Conservation (phyloP, 2,797 vertebrate genomes). For the Lepus oiostolus region DNA sequence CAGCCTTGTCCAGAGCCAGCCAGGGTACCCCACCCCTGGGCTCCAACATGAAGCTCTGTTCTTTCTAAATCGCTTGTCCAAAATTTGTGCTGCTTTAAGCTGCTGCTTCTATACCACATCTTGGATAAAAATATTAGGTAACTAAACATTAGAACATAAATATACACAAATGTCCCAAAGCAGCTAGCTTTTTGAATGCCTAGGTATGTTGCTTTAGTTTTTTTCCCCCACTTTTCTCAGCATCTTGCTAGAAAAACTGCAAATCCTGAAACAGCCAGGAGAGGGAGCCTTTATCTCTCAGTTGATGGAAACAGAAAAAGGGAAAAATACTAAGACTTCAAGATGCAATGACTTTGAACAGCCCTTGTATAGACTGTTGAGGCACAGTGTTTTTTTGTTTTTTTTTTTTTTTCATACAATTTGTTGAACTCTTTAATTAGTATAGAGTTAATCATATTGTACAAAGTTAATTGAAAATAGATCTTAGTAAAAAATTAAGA, state of each 20-base stretch:
- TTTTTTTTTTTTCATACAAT: too few relatives aligned
- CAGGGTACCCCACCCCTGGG: too few relatives aligned
- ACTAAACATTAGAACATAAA: conserved; percentile 12
- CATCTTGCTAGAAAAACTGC: neutral
- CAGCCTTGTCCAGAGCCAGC: neutral
- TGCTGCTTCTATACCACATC: neutral
- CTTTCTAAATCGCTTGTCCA: neutral
- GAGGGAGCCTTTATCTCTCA: conserved; percentile 77
- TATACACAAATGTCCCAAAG: neutral
- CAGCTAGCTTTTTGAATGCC: neutral
- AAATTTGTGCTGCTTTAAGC: neutral
- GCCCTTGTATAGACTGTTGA: too few relatives aligned
- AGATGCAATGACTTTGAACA: too few relatives aligned
- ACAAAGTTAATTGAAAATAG: too few relatives aligned
- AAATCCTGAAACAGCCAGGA: conserved; percentile 73
- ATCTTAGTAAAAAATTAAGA: too few relatives aligned
- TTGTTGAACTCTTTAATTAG: too few relatives aligned
- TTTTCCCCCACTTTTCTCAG: neutral
- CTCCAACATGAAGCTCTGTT: neutral
- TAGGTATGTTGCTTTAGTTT: neutral
- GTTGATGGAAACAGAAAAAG: neutral
- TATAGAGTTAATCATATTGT: too few relatives aligned
- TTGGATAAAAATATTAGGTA: neutral
- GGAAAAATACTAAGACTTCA: neutral
- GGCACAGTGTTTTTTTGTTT: too few relatives aligned